Conservation (phyloP, 2,888 invertebrate species). For the Oscheius sp. region DNA sequence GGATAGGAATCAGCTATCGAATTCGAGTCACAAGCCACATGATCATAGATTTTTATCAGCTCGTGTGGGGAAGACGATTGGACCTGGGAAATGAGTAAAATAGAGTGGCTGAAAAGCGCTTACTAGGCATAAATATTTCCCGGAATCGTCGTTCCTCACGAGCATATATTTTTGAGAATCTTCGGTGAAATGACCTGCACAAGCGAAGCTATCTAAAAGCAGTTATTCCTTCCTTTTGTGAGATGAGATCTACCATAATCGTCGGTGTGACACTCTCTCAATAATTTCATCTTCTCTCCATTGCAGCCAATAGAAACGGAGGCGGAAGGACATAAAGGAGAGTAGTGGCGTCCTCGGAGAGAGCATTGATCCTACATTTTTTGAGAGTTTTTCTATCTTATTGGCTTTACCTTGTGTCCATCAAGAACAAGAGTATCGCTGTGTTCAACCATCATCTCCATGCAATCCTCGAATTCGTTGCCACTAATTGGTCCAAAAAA, state of each 20-base stretch:
- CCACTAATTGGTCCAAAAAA: constrained; percentile 34
- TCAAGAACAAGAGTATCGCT: constrained; percentile 42
- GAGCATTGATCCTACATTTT: constrained; percentile 14
- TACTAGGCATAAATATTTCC: constrained; percentile 43
- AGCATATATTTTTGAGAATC: constrained; percentile 39
- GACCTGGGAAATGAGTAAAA: constrained; percentile 24
- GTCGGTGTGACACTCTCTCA: constrained; percentile 35
- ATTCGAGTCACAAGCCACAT: constrained; percentile 40
- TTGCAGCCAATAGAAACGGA: constrained; percentile 37
- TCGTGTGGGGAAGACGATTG: constrained; percentile 35
- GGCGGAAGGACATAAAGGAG: constrained; percentile 28
- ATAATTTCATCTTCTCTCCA: constrained; percentile 33
- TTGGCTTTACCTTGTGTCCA: constrained; percentile 10
- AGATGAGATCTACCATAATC: constrained; percentile 34
- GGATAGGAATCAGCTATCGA: constrained; percentile 39
- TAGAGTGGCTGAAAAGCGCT: not conserved
- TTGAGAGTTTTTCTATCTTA: not conserved
- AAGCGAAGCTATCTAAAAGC: constrained; percentile 38
- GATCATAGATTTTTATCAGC: constrained; percentile 40
- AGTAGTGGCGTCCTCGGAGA: constrained; percentile 28
- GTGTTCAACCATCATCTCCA: constrained; percentile 37
- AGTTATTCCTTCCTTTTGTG: too few relatives aligned
- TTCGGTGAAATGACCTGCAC: constrained; percentile 38
- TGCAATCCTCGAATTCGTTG: constrained; percentile 36
- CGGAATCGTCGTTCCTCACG: constrained; percentile 32